Percentiles rank a stretch among this genome's conserved stretches.
Conservation (phyloP, 2,888 invertebrate species). For the Scaptomyza cyrtandrae region DNA sequence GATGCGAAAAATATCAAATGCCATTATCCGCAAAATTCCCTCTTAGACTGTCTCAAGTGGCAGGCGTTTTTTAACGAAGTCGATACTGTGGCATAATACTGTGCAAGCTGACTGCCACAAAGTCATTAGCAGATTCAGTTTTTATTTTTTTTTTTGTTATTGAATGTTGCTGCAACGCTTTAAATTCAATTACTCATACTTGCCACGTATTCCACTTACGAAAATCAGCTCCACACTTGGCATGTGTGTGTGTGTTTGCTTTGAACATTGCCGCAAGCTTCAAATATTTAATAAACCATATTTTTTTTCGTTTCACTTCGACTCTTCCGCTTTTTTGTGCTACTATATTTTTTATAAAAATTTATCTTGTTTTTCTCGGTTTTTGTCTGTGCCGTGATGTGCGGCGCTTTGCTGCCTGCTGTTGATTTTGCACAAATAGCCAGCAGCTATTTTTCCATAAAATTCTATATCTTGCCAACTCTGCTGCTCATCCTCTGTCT, state of each 20-base stretch:
- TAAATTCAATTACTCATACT: conserved; percentile 63
- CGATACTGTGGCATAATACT: conserved; percentile 13
- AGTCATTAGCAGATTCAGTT: conserved; percentile 52
- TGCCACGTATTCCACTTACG: conserved; percentile 31
- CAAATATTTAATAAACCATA: conserved; percentile 74
- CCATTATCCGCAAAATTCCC: conserved; percentile 16
- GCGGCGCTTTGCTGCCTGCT: conserved; percentile 28
- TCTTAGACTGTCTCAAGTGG: conserved; percentile 65
- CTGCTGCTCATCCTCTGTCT: conserved; percentile 2
- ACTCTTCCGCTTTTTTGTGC: conserved; percentile 22
- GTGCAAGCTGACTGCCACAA: conserved; percentile 23
- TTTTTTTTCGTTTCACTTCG: conserved; percentile 44
- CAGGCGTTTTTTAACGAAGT: conserved; percentile 22
- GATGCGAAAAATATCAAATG: conserved; percentile 27
- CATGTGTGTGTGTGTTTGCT: conserved; percentile 59
- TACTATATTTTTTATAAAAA: conserved; percentile 47
- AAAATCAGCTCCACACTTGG: conserved; percentile 29
- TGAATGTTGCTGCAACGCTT: conserved; percentile 45
- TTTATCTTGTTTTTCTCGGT: conserved; percentile 30
- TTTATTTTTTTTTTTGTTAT: conserved; percentile 17
- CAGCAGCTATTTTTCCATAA: conserved; percentile 61
- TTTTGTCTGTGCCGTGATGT: conserved; percentile 23
- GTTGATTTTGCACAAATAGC: conserved; percentile 69
- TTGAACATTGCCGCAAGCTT: conserved; percentile 55
- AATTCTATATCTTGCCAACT: conserved; percentile 55